Conservation (phyloP, 2,797 vertebrate genomes). For the Nothura maculosa region DNA sequence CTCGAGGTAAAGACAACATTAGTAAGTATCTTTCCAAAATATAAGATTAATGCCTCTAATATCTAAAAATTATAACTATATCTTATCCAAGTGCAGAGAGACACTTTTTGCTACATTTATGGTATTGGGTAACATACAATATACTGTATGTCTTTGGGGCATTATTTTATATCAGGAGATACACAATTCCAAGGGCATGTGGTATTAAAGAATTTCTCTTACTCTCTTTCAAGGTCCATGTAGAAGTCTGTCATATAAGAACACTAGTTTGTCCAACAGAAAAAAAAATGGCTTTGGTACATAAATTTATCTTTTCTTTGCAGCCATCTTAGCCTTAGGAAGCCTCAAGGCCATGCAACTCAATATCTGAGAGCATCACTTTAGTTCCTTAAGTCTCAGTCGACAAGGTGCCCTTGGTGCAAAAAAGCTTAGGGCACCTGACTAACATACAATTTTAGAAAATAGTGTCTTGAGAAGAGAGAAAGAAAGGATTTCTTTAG, state of each 20-base stretch:
- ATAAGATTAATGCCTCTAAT: not conserved
- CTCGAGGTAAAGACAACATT: not conserved
- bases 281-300: constrained; percentile 65
- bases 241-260: constrained; percentile 51
- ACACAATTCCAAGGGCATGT: constrained; percentile 34
- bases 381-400: constrained; percentile 63
- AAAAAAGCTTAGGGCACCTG: constrained; percentile 60
- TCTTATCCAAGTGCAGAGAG: not conserved
- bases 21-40: not conserved
- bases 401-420: constrained; percentile 74
- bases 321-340: constrained; percentile 70
- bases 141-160: constrained; percentile 20
- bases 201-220: constrained; percentile 59
- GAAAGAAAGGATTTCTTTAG: constrained; percentile 26
- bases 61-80: not conserved
- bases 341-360: constrained; percentile 71
- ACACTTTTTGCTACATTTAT: not conserved
- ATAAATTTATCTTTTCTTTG: constrained; percentile 64
- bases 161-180: constrained; percentile 56
- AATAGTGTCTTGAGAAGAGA: constrained; percentile 30
- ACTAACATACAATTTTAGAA: constrained; percentile 29
- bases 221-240: constrained; percentile 54
- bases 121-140: not conserved
- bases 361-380: constrained; percentile 48
- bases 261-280: constrained; percentile 60